Conservation (phyloP, 2,797 vertebrate species). For the Selene dorsalis region DNA sequence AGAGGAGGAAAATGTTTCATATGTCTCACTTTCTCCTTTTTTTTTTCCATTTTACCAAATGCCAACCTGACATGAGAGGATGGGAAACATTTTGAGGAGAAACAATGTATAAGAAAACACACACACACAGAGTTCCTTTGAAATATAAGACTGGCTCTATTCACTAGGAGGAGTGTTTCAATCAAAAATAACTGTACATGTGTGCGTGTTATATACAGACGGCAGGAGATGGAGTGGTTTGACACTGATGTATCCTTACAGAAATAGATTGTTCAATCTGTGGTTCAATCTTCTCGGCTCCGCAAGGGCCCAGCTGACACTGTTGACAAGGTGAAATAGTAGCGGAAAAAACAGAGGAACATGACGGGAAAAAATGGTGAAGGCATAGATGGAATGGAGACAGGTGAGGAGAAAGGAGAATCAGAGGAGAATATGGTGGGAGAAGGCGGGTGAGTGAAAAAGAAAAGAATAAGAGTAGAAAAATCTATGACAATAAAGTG, state of each 20-base stretch:
- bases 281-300: conserved; percentile 77
- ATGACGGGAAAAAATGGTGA: conserved; percentile 22
- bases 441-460: conserved; percentile 2
- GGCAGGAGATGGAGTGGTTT: conserved; percentile 74
- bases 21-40: not conserved
- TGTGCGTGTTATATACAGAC: conserved; percentile 61
- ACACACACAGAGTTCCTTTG: conserved; percentile 38
- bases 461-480: not conserved
- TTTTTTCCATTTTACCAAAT: conserved; percentile 45
- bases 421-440: conserved; percentile 5
- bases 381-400: conserved; percentile 38
- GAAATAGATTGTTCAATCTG: conserved; percentile 84
- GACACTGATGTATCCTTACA: conserved; percentile 82
- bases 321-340: conserved; percentile 78
- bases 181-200: conserved; percentile 72
- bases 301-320: conserved; percentile 67
- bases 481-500: conserved; percentile 22
- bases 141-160: conserved; percentile 64
- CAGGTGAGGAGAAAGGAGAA: conserved; percentile 45
- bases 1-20: not conserved
- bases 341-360: conserved; percentile 54
- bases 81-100: conserved; percentile 45
- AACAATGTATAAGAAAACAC: conserved; percentile 40
- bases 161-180: conserved; percentile 70
- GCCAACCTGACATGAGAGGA: conserved; percentile 30